Evolutionary conservation across 2,113 vertebrate genomes (phyloP).

Genomic region (Nerophis ophidion): DNA sequence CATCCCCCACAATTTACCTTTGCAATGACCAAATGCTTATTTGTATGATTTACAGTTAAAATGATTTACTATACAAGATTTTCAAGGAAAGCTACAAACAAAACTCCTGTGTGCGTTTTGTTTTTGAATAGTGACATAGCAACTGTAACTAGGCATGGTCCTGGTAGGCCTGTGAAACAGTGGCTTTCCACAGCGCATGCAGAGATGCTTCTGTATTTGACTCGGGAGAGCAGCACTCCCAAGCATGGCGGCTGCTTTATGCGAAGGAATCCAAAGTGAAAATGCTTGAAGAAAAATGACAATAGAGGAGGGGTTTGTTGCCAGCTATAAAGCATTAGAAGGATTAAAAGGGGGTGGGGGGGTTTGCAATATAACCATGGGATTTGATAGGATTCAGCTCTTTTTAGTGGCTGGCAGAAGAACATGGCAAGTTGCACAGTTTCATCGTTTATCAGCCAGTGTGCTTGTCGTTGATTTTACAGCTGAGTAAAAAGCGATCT

Average conservation of each 20-base stretch:
- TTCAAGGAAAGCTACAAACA: too few species aligned
- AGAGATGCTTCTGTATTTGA: neutral
- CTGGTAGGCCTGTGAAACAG: neutral
- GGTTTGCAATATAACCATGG: neutral
- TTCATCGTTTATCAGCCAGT: neutral
- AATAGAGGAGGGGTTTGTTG: neutral
- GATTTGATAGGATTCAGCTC: too few species aligned
- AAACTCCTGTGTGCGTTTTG: neutral
- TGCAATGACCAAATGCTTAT: slow-evolving; percentile 10
- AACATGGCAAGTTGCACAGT: neutral
- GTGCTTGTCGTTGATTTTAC: neutral
- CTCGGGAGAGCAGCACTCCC: neutral
- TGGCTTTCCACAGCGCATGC: neutral
- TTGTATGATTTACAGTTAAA: neutral
- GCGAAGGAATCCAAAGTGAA: neutral
- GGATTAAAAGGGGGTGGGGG: neutral
- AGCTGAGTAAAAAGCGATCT: slow-evolving; percentile 1
- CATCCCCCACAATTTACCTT: slow-evolving; percentile 46
- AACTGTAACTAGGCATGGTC: slow-evolving; percentile 5
- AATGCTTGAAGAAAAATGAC: neutral
- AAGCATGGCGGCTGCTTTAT: neutral
- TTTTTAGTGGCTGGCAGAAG: too few species aligned
- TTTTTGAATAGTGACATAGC: neutral
- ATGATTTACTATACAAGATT: neutral
- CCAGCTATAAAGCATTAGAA: neutral